Conservation (phyloP, 2,888 invertebrate species). For the Dione juno region DNA sequence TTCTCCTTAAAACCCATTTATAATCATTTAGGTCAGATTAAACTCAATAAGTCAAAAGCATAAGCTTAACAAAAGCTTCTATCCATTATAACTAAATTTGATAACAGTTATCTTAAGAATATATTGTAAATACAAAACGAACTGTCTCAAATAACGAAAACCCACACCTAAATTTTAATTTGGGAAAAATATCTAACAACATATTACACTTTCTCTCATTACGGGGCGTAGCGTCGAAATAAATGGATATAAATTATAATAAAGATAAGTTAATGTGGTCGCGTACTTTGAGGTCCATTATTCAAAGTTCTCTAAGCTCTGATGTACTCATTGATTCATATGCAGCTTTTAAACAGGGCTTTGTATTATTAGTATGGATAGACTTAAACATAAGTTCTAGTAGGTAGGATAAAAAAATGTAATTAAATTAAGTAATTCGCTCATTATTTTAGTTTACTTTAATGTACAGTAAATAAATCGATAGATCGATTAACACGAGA, state of each 20-base stretch:
- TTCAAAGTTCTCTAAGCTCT: slow-evolving; percentile 45
- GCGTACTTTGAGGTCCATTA: slow-evolving; percentile 40
- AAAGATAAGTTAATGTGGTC: slow-evolving; percentile 40
- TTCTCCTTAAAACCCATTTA: not conserved
- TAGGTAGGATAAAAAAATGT: too few species aligned
- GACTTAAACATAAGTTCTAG: too few species aligned
- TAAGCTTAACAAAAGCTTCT: not conserved
- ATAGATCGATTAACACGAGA: too few species aligned
- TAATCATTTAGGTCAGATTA: not conserved
- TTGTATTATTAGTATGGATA: too few species aligned
- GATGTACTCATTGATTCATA: slow-evolving; percentile 48
- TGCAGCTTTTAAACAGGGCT: slow-evolving; percentile 39
- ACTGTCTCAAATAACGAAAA: slow-evolving; percentile 13
- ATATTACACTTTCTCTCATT: slow-evolving; percentile 38
- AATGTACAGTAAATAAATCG: too few species aligned
- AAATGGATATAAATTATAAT: slow-evolving; percentile 47
- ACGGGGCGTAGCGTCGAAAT: slow-evolving; percentile 30
- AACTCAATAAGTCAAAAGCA: not conserved
- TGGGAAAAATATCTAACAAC: slow-evolving; percentile 5
- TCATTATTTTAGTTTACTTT: too few species aligned
- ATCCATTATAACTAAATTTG: not conserved
- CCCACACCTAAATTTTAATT: slow-evolving; percentile 7
- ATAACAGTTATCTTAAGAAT: not conserved
- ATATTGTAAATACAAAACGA: not conserved
- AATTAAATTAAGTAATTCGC: too few species aligned